These are phyloP conservation scores for Sisyra nigra DNA, from an alignment of 2,888 invertebrate genomes.

Conservation along the genomic window DNA sequence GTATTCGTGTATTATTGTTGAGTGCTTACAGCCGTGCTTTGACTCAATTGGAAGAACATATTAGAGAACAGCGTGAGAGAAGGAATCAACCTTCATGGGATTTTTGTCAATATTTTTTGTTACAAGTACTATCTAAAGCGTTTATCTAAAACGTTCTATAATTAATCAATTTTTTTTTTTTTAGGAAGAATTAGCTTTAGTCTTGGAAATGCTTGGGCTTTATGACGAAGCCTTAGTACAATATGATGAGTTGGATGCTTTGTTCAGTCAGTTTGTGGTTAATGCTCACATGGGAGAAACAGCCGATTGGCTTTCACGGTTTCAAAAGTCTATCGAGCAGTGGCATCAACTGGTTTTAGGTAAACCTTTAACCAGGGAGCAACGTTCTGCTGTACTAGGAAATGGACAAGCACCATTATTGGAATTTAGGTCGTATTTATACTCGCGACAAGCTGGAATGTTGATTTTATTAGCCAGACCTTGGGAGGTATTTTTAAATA, in stretches of 20 bases:
- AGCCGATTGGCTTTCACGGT: constrained; percentile 70
- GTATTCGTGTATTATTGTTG: constrained; percentile 68
- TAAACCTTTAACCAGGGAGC: constrained; percentile 40
- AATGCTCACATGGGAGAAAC: constrained; percentile 82
- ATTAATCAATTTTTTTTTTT: constrained; percentile 15
- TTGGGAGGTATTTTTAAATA: constrained; percentile 49
- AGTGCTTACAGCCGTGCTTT: constrained; percentile 77
- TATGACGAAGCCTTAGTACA: constrained; percentile 90
- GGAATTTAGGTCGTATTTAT: constrained; percentile 86
- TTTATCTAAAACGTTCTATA: not conserved
- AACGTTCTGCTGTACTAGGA: constrained; percentile 62
- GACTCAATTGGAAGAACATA: constrained; percentile 74
- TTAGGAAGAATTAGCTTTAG: constrained; percentile 89
- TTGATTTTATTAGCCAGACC: constrained; percentile 54
- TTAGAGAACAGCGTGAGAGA: constrained; percentile 77
- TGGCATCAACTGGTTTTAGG: constrained; percentile 71
- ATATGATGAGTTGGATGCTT: constrained; percentile 91
- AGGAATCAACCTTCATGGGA: constrained; percentile 86
- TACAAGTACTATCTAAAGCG: constrained; percentile 47
- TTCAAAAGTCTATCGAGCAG: constrained; percentile 60
- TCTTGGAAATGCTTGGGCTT: constrained; percentile 83
- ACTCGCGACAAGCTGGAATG: constrained; percentile 83
- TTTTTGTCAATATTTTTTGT: constrained; percentile 85
- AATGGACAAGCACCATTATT: constrained; percentile 55
- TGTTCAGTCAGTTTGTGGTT: constrained; percentile 91